A percentile compares a stretch with the other conserved stretches of the same genome.
Conservation (phyloP, 1,140 invertebrate genomes). For the Archivesica marissinica region DNA sequence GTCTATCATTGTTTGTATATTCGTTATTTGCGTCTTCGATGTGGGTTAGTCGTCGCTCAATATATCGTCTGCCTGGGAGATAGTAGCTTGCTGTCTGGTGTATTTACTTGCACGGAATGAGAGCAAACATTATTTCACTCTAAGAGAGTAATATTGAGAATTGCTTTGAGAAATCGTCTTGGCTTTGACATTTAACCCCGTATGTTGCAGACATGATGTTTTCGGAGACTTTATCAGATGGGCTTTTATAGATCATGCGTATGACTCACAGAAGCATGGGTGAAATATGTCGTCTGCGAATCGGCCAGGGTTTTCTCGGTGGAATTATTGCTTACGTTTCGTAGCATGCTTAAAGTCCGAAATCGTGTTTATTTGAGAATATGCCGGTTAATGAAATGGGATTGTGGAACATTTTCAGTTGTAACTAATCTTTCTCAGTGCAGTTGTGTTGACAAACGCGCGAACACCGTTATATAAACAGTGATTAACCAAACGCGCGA, state of each 20-base stretch:
- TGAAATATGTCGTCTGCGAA: conserved; percentile 23
- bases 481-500: too few relatives aligned
- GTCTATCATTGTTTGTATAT: too few relatives aligned
- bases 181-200: conserved; percentile 10
- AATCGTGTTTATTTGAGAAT: too few relatives aligned
- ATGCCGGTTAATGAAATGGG: too few relatives aligned
- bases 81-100: neutral
- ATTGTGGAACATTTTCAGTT: too few relatives aligned
- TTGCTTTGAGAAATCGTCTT: conserved; percentile 23
- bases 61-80: neutral
- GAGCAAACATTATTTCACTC: conserved; percentile 21
- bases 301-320: conserved; percentile 10
- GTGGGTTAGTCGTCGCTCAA: neutral
- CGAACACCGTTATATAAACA: too few relatives aligned
- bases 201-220: neutral
- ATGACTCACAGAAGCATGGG: neutral
- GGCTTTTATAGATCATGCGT: conserved; percentile 16
- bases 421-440: too few relatives aligned
- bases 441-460: too few relatives aligned
- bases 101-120: neutral
- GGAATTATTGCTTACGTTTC: neutral
- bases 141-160: conserved; percentile 19
- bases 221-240: conserved; percentile 8
- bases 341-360: too few relatives aligned
- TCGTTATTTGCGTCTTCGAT: too few relatives aligned